Percentiles rank a stretch among this genome's conserved stretches.
Conservation (phyloP, 2,113 vertebrate species). For the Scalopus aquaticus region DNA sequence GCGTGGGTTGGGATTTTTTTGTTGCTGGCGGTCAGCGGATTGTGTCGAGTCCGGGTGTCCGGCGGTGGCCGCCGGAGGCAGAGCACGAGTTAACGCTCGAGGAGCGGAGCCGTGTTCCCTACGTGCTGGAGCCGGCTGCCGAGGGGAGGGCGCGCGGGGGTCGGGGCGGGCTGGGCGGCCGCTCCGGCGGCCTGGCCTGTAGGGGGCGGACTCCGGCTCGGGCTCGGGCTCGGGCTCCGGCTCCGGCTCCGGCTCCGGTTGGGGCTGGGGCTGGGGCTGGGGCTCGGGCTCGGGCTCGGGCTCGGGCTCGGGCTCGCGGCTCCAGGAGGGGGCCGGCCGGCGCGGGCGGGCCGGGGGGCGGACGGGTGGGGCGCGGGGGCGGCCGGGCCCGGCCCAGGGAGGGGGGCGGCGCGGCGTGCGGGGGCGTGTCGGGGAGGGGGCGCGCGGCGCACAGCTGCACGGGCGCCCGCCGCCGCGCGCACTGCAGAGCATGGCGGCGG, state of each 20-base stretch:
- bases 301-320: not conserved
- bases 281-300: not conserved
- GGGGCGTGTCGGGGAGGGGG: constrained; percentile 49
- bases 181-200: constrained; percentile 44
- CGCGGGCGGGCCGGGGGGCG: not conserved
- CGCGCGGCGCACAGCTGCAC: not conserved
- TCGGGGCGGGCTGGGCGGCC: not conserved
- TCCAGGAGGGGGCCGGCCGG: not conserved
- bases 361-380: constrained; percentile 37
- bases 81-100: not conserved
- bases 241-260: not conserved
- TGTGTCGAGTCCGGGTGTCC: constrained; percentile 11
- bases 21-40: constrained; percentile 36
- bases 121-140: not conserved
- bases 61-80: not conserved
- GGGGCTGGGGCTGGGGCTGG: not conserved
- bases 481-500: not conserved
- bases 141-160: not conserved
- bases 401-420: constrained; percentile 18
- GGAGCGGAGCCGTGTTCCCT: not conserved
- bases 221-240: not conserved
- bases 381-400: constrained; percentile 17
- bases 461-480: constrained; percentile 34
- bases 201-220: constrained; percentile 57
- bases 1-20: constrained; percentile 10